phyloP scores from a whole-genome alignment of 2,888 invertebrate species.

The Phalera bucephala region DNA sequence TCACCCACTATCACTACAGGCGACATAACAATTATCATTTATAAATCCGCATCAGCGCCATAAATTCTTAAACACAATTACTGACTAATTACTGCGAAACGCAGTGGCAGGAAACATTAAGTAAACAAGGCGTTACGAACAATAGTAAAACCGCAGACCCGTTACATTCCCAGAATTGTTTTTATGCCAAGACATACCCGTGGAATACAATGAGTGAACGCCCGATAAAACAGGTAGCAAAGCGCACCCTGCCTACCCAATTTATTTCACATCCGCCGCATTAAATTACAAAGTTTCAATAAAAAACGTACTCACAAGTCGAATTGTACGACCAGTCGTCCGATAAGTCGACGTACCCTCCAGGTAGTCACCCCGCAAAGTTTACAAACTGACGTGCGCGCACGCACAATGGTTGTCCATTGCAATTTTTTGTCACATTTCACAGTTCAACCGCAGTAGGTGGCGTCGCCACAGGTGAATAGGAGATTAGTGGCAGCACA shows the following conservation, averaged over 20 bases:
- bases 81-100: slow-evolving; percentile 61
- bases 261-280: slow-evolving; percentile 81
- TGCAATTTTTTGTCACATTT: slow-evolving; percentile 82
- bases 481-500: slow-evolving; percentile 73
- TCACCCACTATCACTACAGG: too few relatives aligned
- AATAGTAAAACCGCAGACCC: slow-evolving; percentile 62
- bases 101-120: slow-evolving; percentile 70
- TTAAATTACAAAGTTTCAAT: slow-evolving; percentile 71
- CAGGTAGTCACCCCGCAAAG: slow-evolving; percentile 78
- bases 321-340: slow-evolving; percentile 67
- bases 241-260: slow-evolving; percentile 80
- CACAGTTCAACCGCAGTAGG: slow-evolving; percentile 72
- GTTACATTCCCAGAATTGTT: slow-evolving; percentile 68
- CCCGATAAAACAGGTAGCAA: slow-evolving; percentile 78
- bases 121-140: slow-evolving; percentile 57
- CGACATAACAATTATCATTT: neutral
- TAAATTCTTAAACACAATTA: too few relatives aligned
- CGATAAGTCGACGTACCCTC: slow-evolving; percentile 59
- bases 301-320: slow-evolving; percentile 75
- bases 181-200: slow-evolving; percentile 46
- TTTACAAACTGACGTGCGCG: slow-evolving; percentile 69
- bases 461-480: slow-evolving; percentile 71
- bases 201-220: slow-evolving; percentile 61
- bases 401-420: slow-evolving; percentile 61
- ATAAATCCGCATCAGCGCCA: slow-evolving; percentile 4